Conservation (phyloP, 2,797 vertebrate species). For the Yasuhikotakia modesta region DNA sequence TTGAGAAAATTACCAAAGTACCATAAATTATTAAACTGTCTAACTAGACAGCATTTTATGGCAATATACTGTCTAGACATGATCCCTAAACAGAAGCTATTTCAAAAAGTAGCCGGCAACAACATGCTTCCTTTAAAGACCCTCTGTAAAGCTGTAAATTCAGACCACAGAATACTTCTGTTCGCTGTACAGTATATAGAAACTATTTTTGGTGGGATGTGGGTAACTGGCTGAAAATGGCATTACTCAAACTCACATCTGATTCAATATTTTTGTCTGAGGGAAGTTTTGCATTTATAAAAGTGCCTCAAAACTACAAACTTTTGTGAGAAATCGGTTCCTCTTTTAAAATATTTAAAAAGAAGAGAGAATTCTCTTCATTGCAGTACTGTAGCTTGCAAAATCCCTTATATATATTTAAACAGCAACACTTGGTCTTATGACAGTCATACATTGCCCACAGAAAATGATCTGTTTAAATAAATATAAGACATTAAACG, state of each 20-base stretch:
- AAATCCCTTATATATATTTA: neutral
- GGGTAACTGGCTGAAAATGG: no score
- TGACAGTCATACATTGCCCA: neutral
- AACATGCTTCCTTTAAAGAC: neutral
- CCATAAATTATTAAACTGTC: no score
- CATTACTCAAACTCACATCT: no score
- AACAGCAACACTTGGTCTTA: neutral
- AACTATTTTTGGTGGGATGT: no score
- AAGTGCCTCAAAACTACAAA: no score
- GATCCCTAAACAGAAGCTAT: neutral
- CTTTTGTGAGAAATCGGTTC: no score
- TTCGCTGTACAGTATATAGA: no score
- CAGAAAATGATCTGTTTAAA: neutral
- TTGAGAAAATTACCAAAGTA: no score
- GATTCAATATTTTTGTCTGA: no score
- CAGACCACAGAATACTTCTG: no score
- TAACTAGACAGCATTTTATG: neutral
- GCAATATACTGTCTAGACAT: constrained; percentile 3
- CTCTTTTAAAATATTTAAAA: neutral
- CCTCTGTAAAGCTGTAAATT: neutral
- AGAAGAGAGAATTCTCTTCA: neutral
- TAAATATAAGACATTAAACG: neutral
- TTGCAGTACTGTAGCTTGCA: neutral
- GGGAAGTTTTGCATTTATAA: no score
- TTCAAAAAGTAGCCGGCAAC: neutral